Percentiles rank a stretch among this genome's conserved stretches.
Evolutionary conservation across 92 coral and sea anemone species (phyloP).

Genomic region (Zoanthus gigantus): DNA sequence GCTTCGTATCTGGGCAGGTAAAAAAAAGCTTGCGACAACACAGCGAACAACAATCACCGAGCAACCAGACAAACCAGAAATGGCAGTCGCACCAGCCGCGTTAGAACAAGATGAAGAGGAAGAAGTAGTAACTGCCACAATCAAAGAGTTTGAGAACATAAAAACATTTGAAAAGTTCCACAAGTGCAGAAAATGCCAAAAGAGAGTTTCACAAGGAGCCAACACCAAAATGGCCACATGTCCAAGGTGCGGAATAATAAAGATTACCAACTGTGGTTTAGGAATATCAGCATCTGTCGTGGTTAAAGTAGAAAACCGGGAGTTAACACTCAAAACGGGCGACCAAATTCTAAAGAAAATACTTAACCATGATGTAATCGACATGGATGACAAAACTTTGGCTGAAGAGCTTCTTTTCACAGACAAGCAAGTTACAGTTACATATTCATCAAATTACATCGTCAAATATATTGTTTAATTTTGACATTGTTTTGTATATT

Average conservation of each 20-base stretch:
- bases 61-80: background rate
- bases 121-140: background rate
- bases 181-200: background rate
- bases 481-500: background rate
- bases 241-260: slow-evolving; percentile 3
- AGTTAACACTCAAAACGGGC: background rate
- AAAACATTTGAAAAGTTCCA: slow-evolving; percentile 1
- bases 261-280: slow-evolving; percentile 3
- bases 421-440: slow-evolving; percentile 3
- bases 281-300: background rate
- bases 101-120: slow-evolving; percentile 1
- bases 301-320: background rate
- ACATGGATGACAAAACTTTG: background rate
- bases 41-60: background rate
- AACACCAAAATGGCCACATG: background rate
- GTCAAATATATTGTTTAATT: background rate
- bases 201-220: background rate
- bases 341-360: slow-evolving; percentile 1
- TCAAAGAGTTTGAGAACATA: slow-evolving; percentile 2
- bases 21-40: background rate
- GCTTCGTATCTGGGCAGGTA: slow-evolving; percentile 2
- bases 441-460: background rate
- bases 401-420: background rate
- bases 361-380: slow-evolving; percentile 3
- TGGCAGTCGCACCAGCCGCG: background rate